Conservation (phyloP, 2,797 vertebrate species). For the Acrossocheilus wenchowensis region DNA sequence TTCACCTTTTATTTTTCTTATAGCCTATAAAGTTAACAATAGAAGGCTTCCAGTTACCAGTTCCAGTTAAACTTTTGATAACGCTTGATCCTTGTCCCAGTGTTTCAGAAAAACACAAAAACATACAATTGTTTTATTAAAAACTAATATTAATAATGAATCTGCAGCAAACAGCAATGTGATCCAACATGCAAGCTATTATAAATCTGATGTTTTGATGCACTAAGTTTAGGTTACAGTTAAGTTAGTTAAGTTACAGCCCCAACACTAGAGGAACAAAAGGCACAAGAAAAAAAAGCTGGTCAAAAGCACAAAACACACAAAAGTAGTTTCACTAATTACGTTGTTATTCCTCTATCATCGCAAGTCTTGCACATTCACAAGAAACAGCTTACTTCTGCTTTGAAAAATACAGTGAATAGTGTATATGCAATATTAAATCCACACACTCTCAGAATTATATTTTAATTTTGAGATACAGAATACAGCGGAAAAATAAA, state of each 20-base stretch:
- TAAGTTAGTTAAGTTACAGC: background rate
- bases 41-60: background rate
- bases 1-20: background rate
- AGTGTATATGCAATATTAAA: background rate
- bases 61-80: background rate
- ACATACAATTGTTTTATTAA: background rate
- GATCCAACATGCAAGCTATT: background rate
- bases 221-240: background rate
- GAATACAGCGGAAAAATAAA: conserved; percentile 51
- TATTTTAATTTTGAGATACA: conserved; percentile 46
- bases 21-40: background rate
- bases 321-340: background rate
- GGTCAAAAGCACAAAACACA: conserved; percentile 8
- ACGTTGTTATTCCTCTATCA: background rate
- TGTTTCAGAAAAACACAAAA: background rate
- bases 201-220: background rate
- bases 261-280: background rate
- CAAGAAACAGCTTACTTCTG: background rate
- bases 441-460: background rate
- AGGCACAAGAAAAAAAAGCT: background rate
- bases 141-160: background rate
- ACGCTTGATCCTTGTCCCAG: background rate
- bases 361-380: background rate
- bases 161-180: background rate
- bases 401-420: background rate